A percentile compares a stretch with the other conserved stretches of the same genome.
Evolutionary conservation across 2,797 vertebrate species (phyloP).

Genomic region (Pempheris klunzingeri): DNA sequence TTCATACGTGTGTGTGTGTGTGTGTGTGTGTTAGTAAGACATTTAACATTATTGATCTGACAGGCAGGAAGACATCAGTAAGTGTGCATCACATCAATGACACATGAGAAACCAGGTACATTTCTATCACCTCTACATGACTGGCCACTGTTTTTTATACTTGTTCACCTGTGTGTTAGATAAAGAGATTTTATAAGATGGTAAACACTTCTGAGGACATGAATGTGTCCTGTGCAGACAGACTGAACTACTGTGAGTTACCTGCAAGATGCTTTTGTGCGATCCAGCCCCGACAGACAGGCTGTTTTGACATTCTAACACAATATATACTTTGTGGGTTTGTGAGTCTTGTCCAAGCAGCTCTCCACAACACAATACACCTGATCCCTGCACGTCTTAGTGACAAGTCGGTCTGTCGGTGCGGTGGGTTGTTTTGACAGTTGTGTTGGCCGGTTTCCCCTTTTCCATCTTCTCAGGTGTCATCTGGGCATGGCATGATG

Average conservation of each 20-base stretch:
- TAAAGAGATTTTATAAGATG: no score
- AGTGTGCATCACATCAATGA: no score
- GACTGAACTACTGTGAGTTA: not conserved
- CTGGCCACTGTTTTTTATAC: no score
- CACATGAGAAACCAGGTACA: no score
- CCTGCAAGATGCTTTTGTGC: not conserved
- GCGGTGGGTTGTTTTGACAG: constrained; percentile 52
- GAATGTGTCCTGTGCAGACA: not conserved
- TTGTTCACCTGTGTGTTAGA: no score
- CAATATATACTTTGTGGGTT: constrained; percentile 12
- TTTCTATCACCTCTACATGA: no score
- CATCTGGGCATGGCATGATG: constrained; percentile 4
- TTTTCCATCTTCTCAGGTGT: constrained; percentile 25
- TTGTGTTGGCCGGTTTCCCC: constrained; percentile 20
- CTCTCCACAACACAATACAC: constrained; percentile 38
- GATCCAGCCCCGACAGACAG: not conserved
- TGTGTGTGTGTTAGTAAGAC: no score
- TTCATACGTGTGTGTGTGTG: no score
- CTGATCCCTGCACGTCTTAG: constrained; percentile 42
- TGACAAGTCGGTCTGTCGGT: constrained; percentile 34
- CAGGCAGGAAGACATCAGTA: no score
- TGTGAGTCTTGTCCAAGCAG: constrained; percentile 15
- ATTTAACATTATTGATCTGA: no score
- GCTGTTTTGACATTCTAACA: not conserved
- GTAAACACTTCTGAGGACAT: not conserved